These are phyloP conservation scores for Upupa epops DNA, from an alignment of 2,113 vertebrate genomes.

Conservation along the genomic window DNA sequence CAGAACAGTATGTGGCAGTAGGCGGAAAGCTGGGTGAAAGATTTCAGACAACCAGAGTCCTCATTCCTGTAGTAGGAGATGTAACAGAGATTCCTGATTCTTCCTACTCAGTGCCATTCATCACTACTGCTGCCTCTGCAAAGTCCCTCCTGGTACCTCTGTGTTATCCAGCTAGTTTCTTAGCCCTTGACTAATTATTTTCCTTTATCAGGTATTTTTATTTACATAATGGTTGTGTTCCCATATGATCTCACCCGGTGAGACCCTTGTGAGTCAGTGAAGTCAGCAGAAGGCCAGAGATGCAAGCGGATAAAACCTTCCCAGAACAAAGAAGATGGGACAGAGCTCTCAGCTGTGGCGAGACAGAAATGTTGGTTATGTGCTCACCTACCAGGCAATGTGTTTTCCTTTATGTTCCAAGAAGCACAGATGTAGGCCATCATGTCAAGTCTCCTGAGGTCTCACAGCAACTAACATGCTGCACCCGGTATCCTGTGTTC, in stretches of 20 bases:
- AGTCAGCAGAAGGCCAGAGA: neutral
- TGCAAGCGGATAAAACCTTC: neutral
- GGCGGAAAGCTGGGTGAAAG: neutral
- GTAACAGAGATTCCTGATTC: neutral
- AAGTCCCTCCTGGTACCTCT: neutral
- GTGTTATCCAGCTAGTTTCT: neutral
- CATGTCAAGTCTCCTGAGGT: neutral
- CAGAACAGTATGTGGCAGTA: neutral
- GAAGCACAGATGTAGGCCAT: neutral
- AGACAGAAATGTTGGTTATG: neutral
- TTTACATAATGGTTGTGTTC: neutral
- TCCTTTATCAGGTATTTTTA: neutral
- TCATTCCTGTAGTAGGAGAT: neutral
- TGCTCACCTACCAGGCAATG: neutral
- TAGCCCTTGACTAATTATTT: neutral
- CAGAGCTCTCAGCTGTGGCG: conserved; percentile 72
- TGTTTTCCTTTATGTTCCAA: neutral
- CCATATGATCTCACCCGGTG: neutral
- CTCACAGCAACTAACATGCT: neutral
- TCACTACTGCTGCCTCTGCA: neutral
- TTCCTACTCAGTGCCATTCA: neutral
- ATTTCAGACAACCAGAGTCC: neutral
- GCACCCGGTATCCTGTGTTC: neutral
- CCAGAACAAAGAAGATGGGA: conserved; percentile 64
- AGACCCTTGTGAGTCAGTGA: conserved; percentile 74